Conservation (phyloP, 2,888 invertebrate genomes). For the Nemapogon koenigi region DNA sequence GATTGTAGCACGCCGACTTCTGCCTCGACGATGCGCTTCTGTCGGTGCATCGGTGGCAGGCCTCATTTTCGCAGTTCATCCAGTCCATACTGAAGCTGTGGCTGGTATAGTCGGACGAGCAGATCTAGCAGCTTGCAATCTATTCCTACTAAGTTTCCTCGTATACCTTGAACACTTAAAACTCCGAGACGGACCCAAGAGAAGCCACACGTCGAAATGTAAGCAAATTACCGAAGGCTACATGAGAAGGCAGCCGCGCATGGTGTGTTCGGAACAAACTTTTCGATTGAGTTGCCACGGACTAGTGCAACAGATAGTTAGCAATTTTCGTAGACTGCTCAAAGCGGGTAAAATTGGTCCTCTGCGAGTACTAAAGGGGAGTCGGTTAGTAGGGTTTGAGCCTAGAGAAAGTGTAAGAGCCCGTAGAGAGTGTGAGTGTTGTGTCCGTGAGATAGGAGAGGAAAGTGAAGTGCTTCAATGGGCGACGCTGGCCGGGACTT, state of each 20-base stretch:
- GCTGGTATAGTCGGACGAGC: conserved; percentile 95
- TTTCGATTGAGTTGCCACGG: conserved; percentile 52
- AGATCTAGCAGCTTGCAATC: conserved; percentile 89
- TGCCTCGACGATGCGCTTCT: conserved; percentile 68
- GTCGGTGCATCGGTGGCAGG: conserved; percentile 80
- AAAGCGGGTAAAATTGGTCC: conserved; percentile 49
- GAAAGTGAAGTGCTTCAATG: conserved; percentile 51
- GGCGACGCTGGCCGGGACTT: conserved; percentile 67
- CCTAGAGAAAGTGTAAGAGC: conserved; percentile 1
- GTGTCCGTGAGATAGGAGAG: conserved; percentile 49
- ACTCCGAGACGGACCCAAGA: conserved; percentile 60
- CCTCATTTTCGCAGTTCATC: conserved; percentile 91
- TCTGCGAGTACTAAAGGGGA: conserved; percentile 30
- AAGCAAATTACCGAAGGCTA: conserved; percentile 33
- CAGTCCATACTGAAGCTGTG: conserved; percentile 96
- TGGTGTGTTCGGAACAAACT: conserved; percentile 19
- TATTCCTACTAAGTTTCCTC: conserved; percentile 87
- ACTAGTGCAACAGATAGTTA: conserved; percentile 48
- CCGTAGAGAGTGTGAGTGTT: conserved; percentile 30
- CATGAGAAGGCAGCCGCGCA: conserved; percentile 31
- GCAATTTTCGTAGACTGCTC: conserved; percentile 44
- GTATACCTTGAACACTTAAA: conserved; percentile 82
- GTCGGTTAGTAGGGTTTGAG: not conserved
- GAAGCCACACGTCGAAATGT: conserved; percentile 38
- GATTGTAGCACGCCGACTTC: conserved; percentile 72